These are phyloP conservation scores for Trileptium ribeirensis DNA, from an alignment of 2,888 invertebrate genomes.

Conservation along the genomic window DNA sequence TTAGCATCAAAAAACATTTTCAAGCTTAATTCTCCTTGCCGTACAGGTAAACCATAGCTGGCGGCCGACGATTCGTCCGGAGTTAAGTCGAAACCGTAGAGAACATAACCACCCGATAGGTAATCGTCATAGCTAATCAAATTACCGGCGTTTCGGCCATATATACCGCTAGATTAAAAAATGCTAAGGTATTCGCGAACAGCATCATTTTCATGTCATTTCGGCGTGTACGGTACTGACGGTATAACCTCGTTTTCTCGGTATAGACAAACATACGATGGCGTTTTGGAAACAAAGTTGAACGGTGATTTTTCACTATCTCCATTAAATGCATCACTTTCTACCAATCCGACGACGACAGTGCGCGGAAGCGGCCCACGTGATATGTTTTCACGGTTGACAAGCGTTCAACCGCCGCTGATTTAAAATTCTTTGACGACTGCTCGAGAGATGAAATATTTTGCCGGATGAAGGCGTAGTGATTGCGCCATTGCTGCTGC, in stretches of 20 bases:
- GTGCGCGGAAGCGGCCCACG: no score
- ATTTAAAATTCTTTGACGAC: neutral
- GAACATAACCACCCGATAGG: neutral
- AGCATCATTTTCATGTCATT: no score
- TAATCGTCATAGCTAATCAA: neutral
- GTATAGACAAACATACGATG: no score
- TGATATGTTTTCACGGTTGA: neutral
- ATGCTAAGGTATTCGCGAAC: no score
- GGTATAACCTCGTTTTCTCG: neutral
- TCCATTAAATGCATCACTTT: neutral
- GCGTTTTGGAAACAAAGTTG: neutral
- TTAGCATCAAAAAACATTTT: no score
- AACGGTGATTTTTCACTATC: neutral
- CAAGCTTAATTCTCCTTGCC: neutral
- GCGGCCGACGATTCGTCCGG: neutral
- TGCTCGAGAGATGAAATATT: neutral
- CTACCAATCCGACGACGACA: no score
- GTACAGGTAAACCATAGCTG: neutral
- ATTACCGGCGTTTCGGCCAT: neutral
- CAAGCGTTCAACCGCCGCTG: neutral
- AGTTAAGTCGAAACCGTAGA: no score
- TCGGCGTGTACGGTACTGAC: neutral
- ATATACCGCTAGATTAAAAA: neutral
- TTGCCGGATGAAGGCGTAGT: neutral
- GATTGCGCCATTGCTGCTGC: neutral